These are phyloP conservation scores for Eupithecia inturbata DNA, from an alignment of 2,888 invertebrate genomes.

Conservation along the genomic window DNA sequence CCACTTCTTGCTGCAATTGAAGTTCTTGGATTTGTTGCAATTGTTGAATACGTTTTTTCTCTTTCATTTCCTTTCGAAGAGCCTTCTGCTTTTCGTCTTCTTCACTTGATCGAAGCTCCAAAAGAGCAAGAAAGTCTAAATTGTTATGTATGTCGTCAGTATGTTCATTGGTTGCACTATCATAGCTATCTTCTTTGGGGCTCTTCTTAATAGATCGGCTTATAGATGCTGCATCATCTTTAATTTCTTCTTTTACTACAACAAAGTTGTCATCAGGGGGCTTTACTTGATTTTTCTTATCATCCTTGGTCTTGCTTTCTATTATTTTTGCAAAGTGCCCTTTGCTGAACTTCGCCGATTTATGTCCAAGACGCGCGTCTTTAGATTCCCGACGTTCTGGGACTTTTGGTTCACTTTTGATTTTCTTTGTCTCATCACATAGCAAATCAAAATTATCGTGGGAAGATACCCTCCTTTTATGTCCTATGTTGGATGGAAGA, in stretches of 20 bases:
- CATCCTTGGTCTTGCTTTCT: conserved; percentile 85
- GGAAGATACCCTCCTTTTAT: conserved; percentile 90
- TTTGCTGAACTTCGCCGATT: conserved; percentile 84
- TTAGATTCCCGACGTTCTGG: conserved; percentile 88
- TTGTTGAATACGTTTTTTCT: conserved; percentile 82
- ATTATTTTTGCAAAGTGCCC: conserved; percentile 83
- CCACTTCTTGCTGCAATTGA: conserved; percentile 79
- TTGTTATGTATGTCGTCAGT: conserved; percentile 76
- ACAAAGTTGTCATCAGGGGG: conserved; percentile 72
- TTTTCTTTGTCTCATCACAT: conserved; percentile 86
- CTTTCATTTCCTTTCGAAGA: conserved; percentile 82
- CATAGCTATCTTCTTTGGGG: conserved; percentile 59
- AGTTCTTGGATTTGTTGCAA: conserved; percentile 79
- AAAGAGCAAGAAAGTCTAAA: conserved; percentile 84
- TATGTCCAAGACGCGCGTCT: conserved; percentile 80
- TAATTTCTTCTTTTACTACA: conserved; percentile 65
- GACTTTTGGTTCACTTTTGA: conserved; percentile 82
- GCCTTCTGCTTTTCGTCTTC: conserved; percentile 85
- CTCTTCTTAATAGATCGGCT: conserved; percentile 51
- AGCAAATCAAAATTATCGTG: conserved; percentile 87
- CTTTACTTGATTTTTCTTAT: conserved; percentile 83
- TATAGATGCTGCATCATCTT: conserved; percentile 37
- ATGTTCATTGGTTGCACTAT: conserved; percentile 57
- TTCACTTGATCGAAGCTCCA: conserved; percentile 84
- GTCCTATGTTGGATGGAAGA: conserved; percentile 86